Conservation (phyloP, 2,888 invertebrate species). For the Platycheirus albimanus region DNA sequence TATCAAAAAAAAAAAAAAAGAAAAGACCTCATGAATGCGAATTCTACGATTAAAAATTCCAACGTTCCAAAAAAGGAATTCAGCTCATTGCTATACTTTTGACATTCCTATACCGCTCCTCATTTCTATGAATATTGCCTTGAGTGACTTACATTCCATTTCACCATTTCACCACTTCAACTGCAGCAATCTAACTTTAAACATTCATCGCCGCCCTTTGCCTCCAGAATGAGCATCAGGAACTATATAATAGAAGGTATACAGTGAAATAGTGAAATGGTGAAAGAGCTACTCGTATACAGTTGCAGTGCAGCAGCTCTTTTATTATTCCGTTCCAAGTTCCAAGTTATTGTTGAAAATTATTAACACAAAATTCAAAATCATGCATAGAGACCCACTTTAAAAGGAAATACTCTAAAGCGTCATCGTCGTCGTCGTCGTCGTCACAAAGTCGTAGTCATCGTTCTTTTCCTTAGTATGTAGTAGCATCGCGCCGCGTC, state of each 20-base stretch:
- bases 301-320: conserved; percentile 8
- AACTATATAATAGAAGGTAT: neutral
- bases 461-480: too few relatives aligned
- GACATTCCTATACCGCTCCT: too few relatives aligned
- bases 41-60: neutral
- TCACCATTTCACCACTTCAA: conserved; percentile 24
- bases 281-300: neutral
- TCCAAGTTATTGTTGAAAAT: conserved; percentile 38
- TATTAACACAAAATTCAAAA: conserved; percentile 39
- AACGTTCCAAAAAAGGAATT: neutral
- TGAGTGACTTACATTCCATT: conserved; percentile 21
- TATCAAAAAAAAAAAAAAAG: neutral
- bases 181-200: conserved; percentile 48
- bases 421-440: conserved; percentile 3
- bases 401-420: conserved; percentile 8
- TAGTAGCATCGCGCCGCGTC: neutral
- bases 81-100: conserved; percentile 1
- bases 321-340: conserved; percentile 38
- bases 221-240: conserved; percentile 5
- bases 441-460: conserved; percentile 1
- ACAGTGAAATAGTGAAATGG: neutral
- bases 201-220: conserved; percentile 17
- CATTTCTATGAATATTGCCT: conserved; percentile 11
- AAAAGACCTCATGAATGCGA: neutral
- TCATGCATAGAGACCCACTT: conserved; percentile 42